Percentiles rank a stretch among this genome's conserved stretches.
phyloP scores from a whole-genome alignment of 2,888 invertebrate genomes.

The Drosophila helvetica region DNA sequence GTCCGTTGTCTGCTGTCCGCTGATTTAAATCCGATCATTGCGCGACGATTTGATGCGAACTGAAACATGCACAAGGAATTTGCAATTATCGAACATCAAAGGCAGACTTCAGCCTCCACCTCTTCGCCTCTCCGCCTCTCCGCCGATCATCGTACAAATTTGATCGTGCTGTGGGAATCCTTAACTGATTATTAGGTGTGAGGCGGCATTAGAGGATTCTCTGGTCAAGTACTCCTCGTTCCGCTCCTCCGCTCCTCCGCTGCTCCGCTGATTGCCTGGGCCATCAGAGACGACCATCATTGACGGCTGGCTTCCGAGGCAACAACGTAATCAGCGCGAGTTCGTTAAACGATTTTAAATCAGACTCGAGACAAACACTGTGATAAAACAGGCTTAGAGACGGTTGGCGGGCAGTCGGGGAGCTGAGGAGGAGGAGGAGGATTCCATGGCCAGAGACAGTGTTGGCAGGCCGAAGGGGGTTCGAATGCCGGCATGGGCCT shows the following conservation, averaged over 20 bases:
- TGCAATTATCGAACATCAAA: constrained; percentile 83
- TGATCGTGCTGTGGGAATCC: background rate
- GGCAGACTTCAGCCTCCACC: constrained; percentile 16
- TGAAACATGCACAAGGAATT: constrained; percentile 82
- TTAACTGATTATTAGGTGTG: background rate
- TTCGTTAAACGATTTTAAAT: constrained; percentile 74
- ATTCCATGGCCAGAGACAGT: background rate
- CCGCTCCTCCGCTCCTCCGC: background rate
- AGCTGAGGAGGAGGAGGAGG: constrained; percentile 3
- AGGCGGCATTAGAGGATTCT: background rate
- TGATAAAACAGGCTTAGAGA: constrained; percentile 53
- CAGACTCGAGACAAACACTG: constrained; percentile 51
- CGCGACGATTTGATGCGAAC: constrained; percentile 77
- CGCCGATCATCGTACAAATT: background rate
- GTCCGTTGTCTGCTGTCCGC: constrained; percentile 64
- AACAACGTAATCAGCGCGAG: constrained; percentile 55
- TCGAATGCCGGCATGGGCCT: background rate
- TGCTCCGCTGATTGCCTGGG: background rate
- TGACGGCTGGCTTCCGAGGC: constrained; percentile 3
- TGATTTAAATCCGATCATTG: constrained; percentile 83
- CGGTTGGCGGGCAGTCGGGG: background rate
- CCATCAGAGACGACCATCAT: background rate
- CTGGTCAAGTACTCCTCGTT: too few species aligned
- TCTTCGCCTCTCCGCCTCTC: too few species aligned
- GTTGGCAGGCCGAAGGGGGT: background rate